Evolutionary conservation across 2,888 invertebrate species (phyloP).

Genomic region (Epicampocera succincta): DNA sequence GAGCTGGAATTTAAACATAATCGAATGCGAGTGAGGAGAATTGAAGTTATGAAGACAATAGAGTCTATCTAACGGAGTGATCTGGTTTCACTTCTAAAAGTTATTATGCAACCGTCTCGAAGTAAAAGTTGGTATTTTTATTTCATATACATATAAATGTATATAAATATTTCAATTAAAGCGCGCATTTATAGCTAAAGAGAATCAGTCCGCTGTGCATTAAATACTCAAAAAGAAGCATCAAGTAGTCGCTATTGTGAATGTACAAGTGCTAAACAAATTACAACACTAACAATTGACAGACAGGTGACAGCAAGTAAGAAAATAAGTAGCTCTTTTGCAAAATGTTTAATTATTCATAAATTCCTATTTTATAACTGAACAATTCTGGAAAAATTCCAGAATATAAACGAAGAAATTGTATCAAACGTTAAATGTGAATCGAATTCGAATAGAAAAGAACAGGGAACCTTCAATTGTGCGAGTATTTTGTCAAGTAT

Average conservation of each 20-base stretch:
- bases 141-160: no score
- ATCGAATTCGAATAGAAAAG: neutral
- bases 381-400: neutral
- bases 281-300: neutral
- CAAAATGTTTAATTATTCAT: constrained; percentile 45
- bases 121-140: no score
- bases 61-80: no score
- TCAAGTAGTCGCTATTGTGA: constrained; percentile 13
- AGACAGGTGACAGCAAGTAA: constrained; percentile 32
- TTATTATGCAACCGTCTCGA: no score
- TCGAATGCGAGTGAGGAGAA: no score
- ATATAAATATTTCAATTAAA: no score
- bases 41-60: no score
- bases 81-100: no score
- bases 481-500: constrained; percentile 17
- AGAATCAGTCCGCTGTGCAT: neutral
- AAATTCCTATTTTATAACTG: constrained; percentile 15
- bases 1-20: no score
- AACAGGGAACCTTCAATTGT: constrained; percentile 18
- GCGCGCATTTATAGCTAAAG: neutral
- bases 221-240: neutral
- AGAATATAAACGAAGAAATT: neutral
- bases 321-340: constrained; percentile 28
- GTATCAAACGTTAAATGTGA: neutral
- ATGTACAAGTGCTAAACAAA: neutral